Evolutionary conservation across 2,888 invertebrate species (phyloP), one percentile per base, ranked within the genome.

Genomic region (Netelia fuscicornis): DNA sequence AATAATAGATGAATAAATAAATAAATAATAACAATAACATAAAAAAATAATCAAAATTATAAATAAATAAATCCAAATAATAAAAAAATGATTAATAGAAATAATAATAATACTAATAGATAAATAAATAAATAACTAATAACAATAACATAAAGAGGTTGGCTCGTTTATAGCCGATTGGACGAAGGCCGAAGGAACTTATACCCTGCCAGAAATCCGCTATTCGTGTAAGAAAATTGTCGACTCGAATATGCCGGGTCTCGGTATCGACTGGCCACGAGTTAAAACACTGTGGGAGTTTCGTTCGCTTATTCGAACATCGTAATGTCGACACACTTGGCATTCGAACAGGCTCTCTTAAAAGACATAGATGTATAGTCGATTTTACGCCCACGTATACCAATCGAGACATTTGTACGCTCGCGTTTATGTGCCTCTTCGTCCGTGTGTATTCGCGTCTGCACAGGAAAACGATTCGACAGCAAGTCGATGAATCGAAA

Each of bases 401-500:
- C 30, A 68, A 48, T 48, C 23, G 64, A 25, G n/a, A 64, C 52
- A 13, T 42, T 10, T 13, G 13, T 56, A 56, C 1, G 68, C 20
- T 13, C 2, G 37, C 23, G 25, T 30, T 2, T 75, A 1, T 67
- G 44, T 25, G 58, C n/a, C 30, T 56, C 20, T 10, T 48, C 44
- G 17, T 17, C 60, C 54, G 62, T 70, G 20, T 37, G 52, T 13
- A 42, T 42, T 25, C 5, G 65, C 25, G 65, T 54, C 64, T 52
- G 44, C 52, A 75, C 78, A 82, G 82, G 71, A 82, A 82, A 82
- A 25, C 78, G 74, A 75, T 82, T 79, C 82, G 79, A 82, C 82
- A 75, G 79, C 82, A 75, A 79, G 82, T 82, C 81, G 79, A 82
- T 82, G 78, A 85, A 79, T 85, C 71, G 75, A 85, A 79, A 82